Base-by-base conservation (phyloP, 2,797 vertebrate genomes). In the Channallabes apus region DNA sequence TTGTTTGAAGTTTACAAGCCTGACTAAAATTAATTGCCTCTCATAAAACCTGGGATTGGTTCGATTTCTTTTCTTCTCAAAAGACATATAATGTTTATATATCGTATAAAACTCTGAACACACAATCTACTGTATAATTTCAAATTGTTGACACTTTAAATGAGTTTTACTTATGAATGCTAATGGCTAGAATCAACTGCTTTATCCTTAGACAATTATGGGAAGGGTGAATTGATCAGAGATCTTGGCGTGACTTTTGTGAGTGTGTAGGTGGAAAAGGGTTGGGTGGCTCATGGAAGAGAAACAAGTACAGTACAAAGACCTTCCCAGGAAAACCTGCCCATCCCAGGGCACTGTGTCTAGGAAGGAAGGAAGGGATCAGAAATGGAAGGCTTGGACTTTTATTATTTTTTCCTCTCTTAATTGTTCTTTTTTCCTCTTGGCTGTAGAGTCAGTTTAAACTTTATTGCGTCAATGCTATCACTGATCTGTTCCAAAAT, bases 311-410 rank as follows among this genome's bases (percentile, higher is more conserved):
- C n/a, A 92, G 91, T 82, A 80, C 24, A 0, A 5, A 58, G 82
- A 84, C 88, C 89, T 90, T 88, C 90, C 90, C 89, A 83, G 90
- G 88, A 93, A 92, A 80, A 76, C 73, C 86, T 87, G 89, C 91
- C 90, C 88, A 72, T 90, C 90, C 85, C 87, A 82, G 89, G 86
- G 88, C 41, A 75, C 82, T 86, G 75, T 59, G 81, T 58, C 73
- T 86, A 77, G 89, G 4, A 89, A 89, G 90, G 4, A 89, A 89
- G 90, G 87, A 88, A 87, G 91, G 89, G 91, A 90, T 91, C 88
- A 89, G 89, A 72, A 65, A 54, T 72, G 71, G 5, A 75, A 71
- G 58, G 29, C 32, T 78, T 78, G 58, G 56, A 62, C 17, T 62
- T n/a, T 5, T 1, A 38, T 79, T 41, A 20, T 32, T 59, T n/a